phyloP scores from a whole-genome alignment of 2,113 vertebrate species.

The Narcine bancroftii region DNA sequence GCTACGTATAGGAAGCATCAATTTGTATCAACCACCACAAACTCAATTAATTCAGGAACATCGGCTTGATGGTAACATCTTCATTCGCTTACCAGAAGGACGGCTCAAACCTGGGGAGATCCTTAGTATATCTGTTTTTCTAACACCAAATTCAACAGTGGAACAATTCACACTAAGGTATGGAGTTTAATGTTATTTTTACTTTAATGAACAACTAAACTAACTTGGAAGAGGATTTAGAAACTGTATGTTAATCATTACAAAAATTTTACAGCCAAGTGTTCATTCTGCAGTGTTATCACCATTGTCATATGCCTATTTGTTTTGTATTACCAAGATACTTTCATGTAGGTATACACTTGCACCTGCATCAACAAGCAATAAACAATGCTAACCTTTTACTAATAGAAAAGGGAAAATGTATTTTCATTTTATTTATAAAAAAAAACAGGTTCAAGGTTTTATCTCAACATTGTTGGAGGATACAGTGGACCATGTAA shows the following conservation, averaged over 20 bases:
- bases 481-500: neutral
- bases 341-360: neutral
- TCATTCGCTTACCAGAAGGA: conserved; percentile 80
- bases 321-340: neutral
- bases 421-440: neutral
- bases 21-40: conserved; percentile 71
- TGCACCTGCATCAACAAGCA: neutral
- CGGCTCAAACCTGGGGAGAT: conserved; percentile 83
- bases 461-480: neutral
- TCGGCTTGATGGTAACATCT: conserved; percentile 76
- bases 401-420: neutral
- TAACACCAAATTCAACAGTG: conserved; percentile 83
- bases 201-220: neutral
- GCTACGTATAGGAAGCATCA: conserved; percentile 90
- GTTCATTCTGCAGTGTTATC: neutral
- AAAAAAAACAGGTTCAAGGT: neutral
- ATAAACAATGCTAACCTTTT: neutral
- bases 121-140: conserved; percentile 75
- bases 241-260: neutral
- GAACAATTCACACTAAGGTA: conserved; percentile 95
- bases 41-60: conserved; percentile 78
- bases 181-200: neutral
- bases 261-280: neutral
- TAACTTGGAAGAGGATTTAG: neutral
- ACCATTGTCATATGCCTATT: too few relatives aligned